A percentile compares a stretch with the other conserved stretches of the same genome.
phyloP scores from a whole-genome alignment of 2,888 invertebrate species.

The Drosophila monieri region DNA sequence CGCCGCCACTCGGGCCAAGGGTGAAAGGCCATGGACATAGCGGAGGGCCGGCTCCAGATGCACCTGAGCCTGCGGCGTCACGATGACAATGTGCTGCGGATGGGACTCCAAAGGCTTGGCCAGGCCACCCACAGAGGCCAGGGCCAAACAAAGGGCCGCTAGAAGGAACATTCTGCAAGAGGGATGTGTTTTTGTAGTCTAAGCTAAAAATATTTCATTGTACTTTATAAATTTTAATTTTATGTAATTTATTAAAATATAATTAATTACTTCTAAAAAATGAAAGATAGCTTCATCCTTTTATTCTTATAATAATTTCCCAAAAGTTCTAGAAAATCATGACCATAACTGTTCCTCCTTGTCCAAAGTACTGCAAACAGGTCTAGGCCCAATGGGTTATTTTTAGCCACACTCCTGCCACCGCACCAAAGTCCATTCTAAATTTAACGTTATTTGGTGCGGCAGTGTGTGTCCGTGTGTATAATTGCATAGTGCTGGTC shows the following conservation, averaged over 20 bases:
- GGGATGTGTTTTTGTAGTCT: neutral
- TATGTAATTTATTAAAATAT: no score
- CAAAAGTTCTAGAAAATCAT: neutral
- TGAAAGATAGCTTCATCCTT: no score
- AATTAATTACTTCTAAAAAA: no score
- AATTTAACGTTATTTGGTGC: slow-evolving; percentile 65
- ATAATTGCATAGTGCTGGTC: slow-evolving; percentile 42
- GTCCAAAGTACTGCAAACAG: slow-evolving; percentile 47
- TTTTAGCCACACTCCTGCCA: slow-evolving; percentile 52
- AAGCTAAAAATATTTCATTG: neutral
- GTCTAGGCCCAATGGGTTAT: slow-evolving; percentile 49
- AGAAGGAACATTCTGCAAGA: slow-evolving; percentile 68
- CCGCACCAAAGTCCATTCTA: slow-evolving; percentile 73
- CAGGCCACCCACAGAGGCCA: slow-evolving; percentile 68
- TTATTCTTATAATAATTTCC: neutral
- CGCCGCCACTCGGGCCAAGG: slow-evolving; percentile 79
- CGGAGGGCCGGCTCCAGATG: slow-evolving; percentile 81
- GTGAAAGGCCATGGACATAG: slow-evolving; percentile 80
- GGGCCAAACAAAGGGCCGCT: slow-evolving; percentile 71
- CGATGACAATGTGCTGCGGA: slow-evolving; percentile 81
- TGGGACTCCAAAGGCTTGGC: slow-evolving; percentile 69
- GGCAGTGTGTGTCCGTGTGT: slow-evolving; percentile 40
- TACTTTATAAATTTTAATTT: no score
- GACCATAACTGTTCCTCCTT: neutral
- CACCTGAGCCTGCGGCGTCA: slow-evolving; percentile 83